A percentile compares a stretch with the other conserved stretches of the same genome.
Evolutionary conservation across 64 coral and sea anemone genomes (phyloP).

Genomic region (Stichodactyla mertensii): DNA sequence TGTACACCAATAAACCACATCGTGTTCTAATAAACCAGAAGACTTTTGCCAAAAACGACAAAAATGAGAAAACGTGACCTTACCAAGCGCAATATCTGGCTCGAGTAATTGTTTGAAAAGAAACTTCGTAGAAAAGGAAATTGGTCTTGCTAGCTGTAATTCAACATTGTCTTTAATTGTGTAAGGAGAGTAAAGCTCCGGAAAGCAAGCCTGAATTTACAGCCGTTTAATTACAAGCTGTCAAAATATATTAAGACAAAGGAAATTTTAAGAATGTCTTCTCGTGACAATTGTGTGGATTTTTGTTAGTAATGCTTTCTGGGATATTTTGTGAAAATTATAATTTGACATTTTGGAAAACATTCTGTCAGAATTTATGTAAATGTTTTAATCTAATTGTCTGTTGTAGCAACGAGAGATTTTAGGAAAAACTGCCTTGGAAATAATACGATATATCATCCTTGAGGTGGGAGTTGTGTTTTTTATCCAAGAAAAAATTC

Average conservation of each 20-base stretch:
- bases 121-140: background rate
- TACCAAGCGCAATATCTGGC: background rate
- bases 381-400: no score
- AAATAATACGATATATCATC: no score
- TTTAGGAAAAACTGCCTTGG: no score
- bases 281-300: background rate
- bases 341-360: no score
- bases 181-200: slow-evolving; percentile 1
- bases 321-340: no score
- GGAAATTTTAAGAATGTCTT: background rate
- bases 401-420: no score
- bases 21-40: background rate
- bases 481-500: no score
- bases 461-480: no score
- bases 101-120: background rate
- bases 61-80: background rate
- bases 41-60: background rate
- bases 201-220: background rate
- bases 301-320: background rate
- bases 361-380: no score
- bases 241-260: background rate
- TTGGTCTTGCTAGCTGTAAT: background rate
- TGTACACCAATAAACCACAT: background rate
- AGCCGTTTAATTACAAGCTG: background rate
- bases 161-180: background rate